These are phyloP conservation scores for Prunella himalayana DNA, from an alignment of 2,113 vertebrate species.

Conservation along the genomic window DNA sequence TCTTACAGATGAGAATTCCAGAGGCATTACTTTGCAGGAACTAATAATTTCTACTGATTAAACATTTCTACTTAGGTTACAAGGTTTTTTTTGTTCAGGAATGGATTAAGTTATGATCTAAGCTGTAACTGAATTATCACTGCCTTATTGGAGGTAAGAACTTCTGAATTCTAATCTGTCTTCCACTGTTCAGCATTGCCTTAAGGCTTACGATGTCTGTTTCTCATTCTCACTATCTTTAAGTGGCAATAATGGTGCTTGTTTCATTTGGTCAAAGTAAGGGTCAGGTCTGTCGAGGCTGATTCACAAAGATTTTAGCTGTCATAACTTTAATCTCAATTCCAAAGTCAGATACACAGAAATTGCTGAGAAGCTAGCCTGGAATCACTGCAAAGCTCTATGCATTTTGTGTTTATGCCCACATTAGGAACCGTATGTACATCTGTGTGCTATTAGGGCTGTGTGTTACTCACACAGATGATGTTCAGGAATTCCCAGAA, in stretches of 20 bases:
- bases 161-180: background rate
- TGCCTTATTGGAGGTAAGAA: background rate
- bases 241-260: background rate
- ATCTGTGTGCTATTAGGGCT: background rate
- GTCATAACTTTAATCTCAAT: background rate
- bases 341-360: background rate
- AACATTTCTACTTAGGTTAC: background rate
- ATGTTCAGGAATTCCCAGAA: background rate
- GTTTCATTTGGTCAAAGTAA: background rate
- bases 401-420: background rate
- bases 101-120: background rate
- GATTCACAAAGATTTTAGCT: background rate
- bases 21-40: background rate
- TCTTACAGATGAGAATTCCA: background rate
- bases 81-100: background rate
- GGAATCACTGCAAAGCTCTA: background rate
- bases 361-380: background rate
- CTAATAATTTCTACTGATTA: background rate
- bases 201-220: accelerated
- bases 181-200: accelerated
- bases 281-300: background rate
- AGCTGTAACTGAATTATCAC: background rate
- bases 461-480: background rate
- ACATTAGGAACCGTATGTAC: background rate
- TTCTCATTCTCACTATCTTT: background rate